A percentile compares a stretch with the other conserved stretches of the same genome.
phyloP scores from a whole-genome alignment of 2,797 vertebrate species.

The Loris lydekkerianus region DNA sequence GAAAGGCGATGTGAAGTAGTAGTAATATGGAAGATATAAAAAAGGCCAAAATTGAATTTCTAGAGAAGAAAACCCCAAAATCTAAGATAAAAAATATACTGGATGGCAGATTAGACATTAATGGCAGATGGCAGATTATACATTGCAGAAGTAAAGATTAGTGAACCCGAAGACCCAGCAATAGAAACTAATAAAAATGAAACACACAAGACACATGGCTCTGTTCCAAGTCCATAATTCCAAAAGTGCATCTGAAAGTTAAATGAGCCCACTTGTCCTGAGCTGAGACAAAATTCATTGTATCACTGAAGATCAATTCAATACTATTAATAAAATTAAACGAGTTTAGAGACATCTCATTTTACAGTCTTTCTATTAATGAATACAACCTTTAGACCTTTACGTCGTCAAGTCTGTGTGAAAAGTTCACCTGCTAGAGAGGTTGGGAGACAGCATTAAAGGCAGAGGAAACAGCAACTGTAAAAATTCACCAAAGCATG shows the following conservation, averaged over 20 bases:
- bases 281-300: neutral
- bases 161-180: neutral
- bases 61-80: slow-evolving; percentile 7
- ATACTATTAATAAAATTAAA: neutral
- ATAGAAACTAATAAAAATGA: slow-evolving; percentile 2
- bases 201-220: neutral
- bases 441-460: neutral
- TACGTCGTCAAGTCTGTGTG: neutral
- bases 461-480: neutral
- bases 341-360: neutral
- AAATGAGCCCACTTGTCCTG: neutral
- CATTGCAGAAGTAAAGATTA: neutral
- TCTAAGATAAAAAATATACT: neutral
- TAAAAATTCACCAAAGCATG: neutral
- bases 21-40: neutral
- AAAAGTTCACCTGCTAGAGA: slow-evolving; percentile 35
- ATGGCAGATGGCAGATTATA: neutral
- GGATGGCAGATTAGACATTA: neutral
- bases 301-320: neutral
- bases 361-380: neutral
- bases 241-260: neutral
- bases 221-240: slow-evolving; percentile 16
- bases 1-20: neutral
- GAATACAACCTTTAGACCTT: neutral
- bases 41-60: neutral